Percentiles rank a stretch among this genome's conserved stretches.
Evolutionary conservation across 2,888 invertebrate genomes (phyloP).

Genomic region (Petrolisthes manimaculis): DNA sequence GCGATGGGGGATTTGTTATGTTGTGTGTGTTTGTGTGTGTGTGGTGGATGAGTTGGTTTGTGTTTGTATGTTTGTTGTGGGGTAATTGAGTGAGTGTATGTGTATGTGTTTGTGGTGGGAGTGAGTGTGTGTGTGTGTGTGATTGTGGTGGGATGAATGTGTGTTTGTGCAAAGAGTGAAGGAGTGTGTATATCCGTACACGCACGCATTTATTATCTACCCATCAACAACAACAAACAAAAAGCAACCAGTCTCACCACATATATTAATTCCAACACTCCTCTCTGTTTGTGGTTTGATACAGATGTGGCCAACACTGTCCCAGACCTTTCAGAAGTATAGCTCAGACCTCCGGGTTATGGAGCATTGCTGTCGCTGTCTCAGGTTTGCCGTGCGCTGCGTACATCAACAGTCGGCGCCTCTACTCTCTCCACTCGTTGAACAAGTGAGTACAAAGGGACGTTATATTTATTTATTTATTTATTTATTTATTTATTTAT

Average conservation of each 20-base stretch:
- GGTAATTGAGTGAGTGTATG: too few species aligned
- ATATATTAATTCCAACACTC: not conserved
- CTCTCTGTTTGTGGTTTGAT: constrained; percentile 60
- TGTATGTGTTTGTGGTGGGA: too few species aligned
- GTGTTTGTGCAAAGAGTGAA: not conserved
- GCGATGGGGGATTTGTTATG: too few species aligned
- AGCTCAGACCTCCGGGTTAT: constrained; percentile 86
- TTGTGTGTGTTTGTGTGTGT: too few species aligned
- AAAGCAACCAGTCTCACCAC: not conserved
- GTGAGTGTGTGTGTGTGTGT: too few species aligned
- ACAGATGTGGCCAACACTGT: constrained; percentile 89
- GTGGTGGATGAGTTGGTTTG: too few species aligned
- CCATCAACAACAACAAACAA: not conserved
- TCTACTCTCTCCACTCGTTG: constrained; percentile 84
- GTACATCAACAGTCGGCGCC: constrained; percentile 82
- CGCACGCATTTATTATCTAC: not conserved
- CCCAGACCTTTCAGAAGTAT: constrained; percentile 82
- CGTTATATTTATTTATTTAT: too few species aligned
- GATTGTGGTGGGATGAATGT: too few species aligned
- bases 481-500: too few species aligned
- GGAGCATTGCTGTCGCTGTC: constrained; percentile 91
- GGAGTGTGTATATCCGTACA: not conserved
- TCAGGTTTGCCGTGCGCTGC: constrained; percentile 90
- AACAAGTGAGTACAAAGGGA: constrained; percentile 29
- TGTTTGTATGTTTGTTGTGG: too few species aligned